Conservation (phyloP, 2,113 vertebrate genomes). For the Glaucomys volans region DNA sequence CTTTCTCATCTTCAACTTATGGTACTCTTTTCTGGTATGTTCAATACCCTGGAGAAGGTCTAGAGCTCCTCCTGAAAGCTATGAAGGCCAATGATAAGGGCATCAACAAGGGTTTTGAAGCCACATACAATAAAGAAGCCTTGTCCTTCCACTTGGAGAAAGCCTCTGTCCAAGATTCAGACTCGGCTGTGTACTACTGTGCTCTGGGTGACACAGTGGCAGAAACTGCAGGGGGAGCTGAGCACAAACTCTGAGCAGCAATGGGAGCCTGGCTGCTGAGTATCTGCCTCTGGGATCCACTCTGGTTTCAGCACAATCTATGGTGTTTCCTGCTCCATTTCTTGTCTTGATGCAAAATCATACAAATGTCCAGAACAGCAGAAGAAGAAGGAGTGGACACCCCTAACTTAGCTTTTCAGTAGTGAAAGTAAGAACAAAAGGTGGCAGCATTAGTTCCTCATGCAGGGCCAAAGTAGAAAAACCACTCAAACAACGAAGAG, state of each 20-base stretch:
- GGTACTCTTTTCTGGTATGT: no score
- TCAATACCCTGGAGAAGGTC: no score
- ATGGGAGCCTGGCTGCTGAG: not conserved
- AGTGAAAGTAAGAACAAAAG: not conserved
- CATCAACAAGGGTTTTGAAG: no score
- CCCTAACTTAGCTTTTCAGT: not conserved
- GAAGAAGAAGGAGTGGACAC: not conserved
- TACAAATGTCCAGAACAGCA: not conserved
- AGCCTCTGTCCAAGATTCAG: not conserved
- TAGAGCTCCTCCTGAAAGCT: no score
- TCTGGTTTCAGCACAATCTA: not conserved
- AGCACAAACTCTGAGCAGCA: not conserved
- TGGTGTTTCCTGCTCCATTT: not conserved
- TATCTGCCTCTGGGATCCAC: not conserved
- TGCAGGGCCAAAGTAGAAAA: not conserved
- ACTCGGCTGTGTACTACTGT: not conserved
- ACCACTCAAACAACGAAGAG: not conserved
- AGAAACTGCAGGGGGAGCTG: not conserved
- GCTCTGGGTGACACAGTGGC: not conserved
- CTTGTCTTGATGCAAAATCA: not conserved
- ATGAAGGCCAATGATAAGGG: no score
- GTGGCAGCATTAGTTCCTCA: not conserved
- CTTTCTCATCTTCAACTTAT: no score
- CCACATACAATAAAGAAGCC: no score
- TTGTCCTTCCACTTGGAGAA: slow-evolving; percentile 56